These are phyloP conservation scores for Clangula hyemalis DNA, from an alignment of 2,797 vertebrate genomes.

Conservation along the genomic window DNA sequence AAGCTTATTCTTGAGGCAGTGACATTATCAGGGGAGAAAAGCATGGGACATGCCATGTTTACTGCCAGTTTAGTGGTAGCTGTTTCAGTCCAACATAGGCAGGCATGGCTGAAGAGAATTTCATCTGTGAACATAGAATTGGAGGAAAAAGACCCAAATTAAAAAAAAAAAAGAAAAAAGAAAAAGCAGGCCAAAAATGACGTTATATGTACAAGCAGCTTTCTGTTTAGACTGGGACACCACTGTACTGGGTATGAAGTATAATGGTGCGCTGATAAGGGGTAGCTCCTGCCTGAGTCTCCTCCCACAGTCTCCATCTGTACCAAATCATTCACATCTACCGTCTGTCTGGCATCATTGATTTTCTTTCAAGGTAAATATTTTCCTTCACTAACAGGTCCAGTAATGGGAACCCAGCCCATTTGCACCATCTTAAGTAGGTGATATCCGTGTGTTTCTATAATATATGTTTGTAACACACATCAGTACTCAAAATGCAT, in stretches of 20 bases:
- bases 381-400: not conserved
- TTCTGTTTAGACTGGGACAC: not conserved
- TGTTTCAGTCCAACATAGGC: not conserved
- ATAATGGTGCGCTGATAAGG: not conserved
- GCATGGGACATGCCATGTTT: accelerated
- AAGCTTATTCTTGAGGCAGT: not conserved
- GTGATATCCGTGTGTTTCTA: not conserved
- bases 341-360: slow-evolving; percentile 25
- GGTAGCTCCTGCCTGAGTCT: not conserved
- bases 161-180: not conserved
- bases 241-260: not conserved
- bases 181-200: not conserved
- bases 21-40: not conserved
- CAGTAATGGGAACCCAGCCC: not conserved
- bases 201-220: accelerated
- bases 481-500: not conserved
- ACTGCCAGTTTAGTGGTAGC: not conserved
- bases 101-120: not conserved
- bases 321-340: slow-evolving; percentile 11
- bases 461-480: not conserved
- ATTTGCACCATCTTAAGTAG: not conserved
- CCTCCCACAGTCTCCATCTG: slow-evolving; percentile 11
- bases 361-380: slow-evolving; percentile 39
- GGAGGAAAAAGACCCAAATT: not conserved
- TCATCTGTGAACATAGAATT: not conserved